These are phyloP conservation scores for Cisticola juncidis DNA, from an alignment of 2,113 vertebrate species.

Conservation along the genomic window DNA sequence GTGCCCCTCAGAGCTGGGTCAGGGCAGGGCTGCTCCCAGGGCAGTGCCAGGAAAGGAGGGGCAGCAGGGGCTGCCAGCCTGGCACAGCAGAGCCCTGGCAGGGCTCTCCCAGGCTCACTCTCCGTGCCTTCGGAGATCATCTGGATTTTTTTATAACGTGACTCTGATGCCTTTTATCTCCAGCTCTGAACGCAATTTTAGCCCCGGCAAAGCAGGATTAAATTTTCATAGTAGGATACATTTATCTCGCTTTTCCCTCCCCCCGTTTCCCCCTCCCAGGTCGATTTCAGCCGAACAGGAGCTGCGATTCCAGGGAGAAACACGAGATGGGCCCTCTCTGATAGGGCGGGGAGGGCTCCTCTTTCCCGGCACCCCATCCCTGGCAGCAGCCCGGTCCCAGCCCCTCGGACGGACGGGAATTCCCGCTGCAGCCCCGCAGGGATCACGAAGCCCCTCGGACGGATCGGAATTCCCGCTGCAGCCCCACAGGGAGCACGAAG, in stretches of 20 bases:
- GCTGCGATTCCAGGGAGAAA: constrained; percentile 8
- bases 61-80: not conserved
- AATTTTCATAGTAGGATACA: constrained; percentile 62
- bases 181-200: constrained; percentile 60
- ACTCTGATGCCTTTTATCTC: constrained; percentile 64
- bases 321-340: not conserved
- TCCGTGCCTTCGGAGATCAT: constrained; percentile 30
- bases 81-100: not conserved
- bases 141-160: not conserved
- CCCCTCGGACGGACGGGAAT: not conserved
- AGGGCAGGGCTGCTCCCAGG: not conserved
- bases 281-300: constrained; percentile 37
- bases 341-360: not conserved
- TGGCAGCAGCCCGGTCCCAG: not conserved
- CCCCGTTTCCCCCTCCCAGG: not conserved
- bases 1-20: not conserved
- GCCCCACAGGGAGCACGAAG: not conserved
- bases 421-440: not conserved
- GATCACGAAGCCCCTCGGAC: not conserved
- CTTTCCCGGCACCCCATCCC: not conserved
- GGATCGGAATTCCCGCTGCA: not conserved
- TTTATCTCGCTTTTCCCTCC: constrained; percentile 62
- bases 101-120: not conserved
- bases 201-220: constrained; percentile 73
- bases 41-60: not conserved